Base-by-base conservation (phyloP, 2,797 vertebrate species). In the Trichosurus vulpecula region DNA sequence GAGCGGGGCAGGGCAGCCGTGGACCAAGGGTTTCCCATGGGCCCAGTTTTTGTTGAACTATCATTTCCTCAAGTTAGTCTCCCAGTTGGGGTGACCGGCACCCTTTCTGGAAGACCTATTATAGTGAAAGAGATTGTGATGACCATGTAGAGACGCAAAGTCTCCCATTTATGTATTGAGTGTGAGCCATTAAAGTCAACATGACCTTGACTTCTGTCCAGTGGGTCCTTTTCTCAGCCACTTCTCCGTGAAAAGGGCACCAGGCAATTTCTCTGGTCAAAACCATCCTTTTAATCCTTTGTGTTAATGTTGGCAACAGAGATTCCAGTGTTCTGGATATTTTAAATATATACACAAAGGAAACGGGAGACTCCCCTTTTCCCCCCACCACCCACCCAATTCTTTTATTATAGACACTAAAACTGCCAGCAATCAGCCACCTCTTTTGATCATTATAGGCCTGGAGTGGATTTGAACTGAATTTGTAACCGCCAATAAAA, bases 401-500 rank as follows among this genome's bases (percentile, higher is more conserved):
- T 12, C 91, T 93, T 93, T 94, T 74, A 31, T 61, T 93, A 4
- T 51, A 87, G 56, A 87, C 19, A 12, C 57, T 90, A 58, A 93
- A 92, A 94, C 47, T 53, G 81, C 27, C 11, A n/a, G 87, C 41
- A 93, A 66, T 89, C 47, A 93, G 12, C 54, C 89, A 93, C 22
- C 55, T 56, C 22, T 90, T 96, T 95, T 53, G 54, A 93, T 66
- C 57, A 87, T 57, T 57, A 11, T 0, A 92, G 30, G n/a, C n/a
- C 91, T 94, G n/a, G 3, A 0, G 4, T 92, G 6, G n/a, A 93
- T 95, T 66, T 91, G 30, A 96, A 35, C 35, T 90, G 92, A 66
- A 91, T 55, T 27, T 92, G 13, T 58, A 93, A 95, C 12, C 47
- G 90, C 27, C 90, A 96, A 92, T 55, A 94, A 93, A 95, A 66